Evolutionary conservation across 2,113 vertebrate genomes (phyloP), one percentile per base, ranked within the genome.

Genomic region (Baryphthengus martii): DNA sequence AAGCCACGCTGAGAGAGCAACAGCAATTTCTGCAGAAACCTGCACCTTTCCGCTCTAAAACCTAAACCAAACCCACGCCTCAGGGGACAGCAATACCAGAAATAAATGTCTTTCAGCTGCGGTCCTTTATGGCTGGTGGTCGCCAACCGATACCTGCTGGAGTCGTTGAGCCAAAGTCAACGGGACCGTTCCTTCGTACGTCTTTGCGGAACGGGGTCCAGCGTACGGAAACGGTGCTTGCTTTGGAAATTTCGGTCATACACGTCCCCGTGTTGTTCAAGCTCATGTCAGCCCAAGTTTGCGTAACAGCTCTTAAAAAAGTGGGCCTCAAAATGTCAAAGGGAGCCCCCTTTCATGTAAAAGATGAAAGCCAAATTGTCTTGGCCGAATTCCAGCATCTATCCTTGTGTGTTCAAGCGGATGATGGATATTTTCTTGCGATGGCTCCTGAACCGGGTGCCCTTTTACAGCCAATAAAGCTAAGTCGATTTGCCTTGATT

Each of bases 261-360:
- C 1, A 2, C 0, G 0, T 29, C 18, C 8, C 52, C 0, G 0
- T 29, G 29, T 73, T 70, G 58, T 63, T 79, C 7, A 1, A 39
- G 67, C 40, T 93, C 90, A 35, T 31, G 63, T 19, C 47, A 94
- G 67, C 72, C 2, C 1, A 66, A 62, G 78, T 96, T 96, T 89
- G 85, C 45, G 31, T 39, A 79, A n/a, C 70, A 79, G 81, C 71
- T 68, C 40, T 82, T 75, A 2, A 91, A 92, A 70, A 95, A 82
- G 62, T 42, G 81, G 85, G 93, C 93, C 91, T 91, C 81, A 28
- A 50, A 89, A 93, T 76, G 93, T 94, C 89, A 72, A 58, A 95
- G 85, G 90, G 89, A 93, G 84, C 65, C 91, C 94, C 85, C 85
- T 96, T 96, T 91, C 88, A 92, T 93, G 96, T 91, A 9, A 24